Evolutionary conservation across 1,140 invertebrate species (phyloP), one percentile per base, ranked within the genome.

Genomic region (Dolichoris vasculosae): DNA sequence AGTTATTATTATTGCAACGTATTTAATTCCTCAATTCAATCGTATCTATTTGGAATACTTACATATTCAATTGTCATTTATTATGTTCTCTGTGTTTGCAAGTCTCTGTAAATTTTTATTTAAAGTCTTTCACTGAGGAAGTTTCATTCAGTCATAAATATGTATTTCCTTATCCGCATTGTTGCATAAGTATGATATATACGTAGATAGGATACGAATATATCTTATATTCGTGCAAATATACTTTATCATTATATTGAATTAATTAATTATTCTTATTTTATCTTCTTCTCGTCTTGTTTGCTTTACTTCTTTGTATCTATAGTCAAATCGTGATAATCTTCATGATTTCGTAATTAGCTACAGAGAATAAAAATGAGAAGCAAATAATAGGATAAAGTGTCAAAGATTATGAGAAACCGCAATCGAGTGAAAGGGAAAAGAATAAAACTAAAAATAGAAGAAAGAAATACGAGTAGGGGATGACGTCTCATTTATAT

Each of bases 331-430:
- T 75, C 73, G 38, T 43, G 71, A 35, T 30, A 30, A 32, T n/a
- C 30, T 67, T 51, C 73, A 76, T 83, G 76, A 77, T 55, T 48
- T 64, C 40, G 77, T 26, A 30, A 59, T 67, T 13, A 30, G 32
- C 30, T 38, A 11, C 48, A 67, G 73, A 17, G 6, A 26, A n/a
- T 20, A 51, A 77, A 73, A 64, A 84, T 48, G 59, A 84, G 83
- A 43, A 79, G 67, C 35, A 48, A n/a, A n/a, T n/a, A n/a, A n/a
- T n/a, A n/a, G 38, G 23, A 38, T 30, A 76, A 83, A 83, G 48
- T 77, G 73, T 79, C 83, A 71, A 84, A 71, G 43, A 79, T 79
- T 63, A 40, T 79, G 63, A 84, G 79, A 84, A 67, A 63, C n/a
- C 48, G 69, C 59, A 85, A 85, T 79, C 63, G 48, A 63, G 51